Percentiles rank a stretch among this genome's conserved stretches.
phyloP scores from a whole-genome alignment of 2,888 invertebrate species.

The Syrphus vitripennis region DNA sequence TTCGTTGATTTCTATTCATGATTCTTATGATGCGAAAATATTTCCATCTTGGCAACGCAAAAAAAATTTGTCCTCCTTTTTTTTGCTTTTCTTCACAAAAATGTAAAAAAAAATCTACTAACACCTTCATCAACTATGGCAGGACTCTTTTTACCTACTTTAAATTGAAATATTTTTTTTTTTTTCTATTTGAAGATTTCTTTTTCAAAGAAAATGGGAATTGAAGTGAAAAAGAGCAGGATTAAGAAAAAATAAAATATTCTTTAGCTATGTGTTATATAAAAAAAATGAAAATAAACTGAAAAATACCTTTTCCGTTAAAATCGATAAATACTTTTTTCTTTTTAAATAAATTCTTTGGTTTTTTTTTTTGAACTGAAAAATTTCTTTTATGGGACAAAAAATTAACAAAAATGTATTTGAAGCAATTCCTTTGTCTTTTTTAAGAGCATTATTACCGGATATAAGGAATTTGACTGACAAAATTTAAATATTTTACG shows the following conservation, averaged over 20 bases:
- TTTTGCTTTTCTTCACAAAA: no score
- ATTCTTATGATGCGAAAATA: constrained; percentile 23
- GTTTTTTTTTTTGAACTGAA: no score
- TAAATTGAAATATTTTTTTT: constrained; percentile 46
- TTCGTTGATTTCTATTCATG: constrained; percentile 37
- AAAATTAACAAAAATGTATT: not conserved
- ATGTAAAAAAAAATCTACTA: not conserved
- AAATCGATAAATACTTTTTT: not conserved
- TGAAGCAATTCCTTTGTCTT: not conserved
- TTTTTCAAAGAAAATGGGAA: constrained; percentile 4
- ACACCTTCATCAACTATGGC: constrained; percentile 13
- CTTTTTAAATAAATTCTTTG: not conserved
- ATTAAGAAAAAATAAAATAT: not conserved
- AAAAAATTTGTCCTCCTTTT: not conserved
- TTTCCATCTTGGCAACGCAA: not conserved
- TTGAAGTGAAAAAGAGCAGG: not conserved
- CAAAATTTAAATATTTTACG: not conserved
- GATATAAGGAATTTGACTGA: not conserved
- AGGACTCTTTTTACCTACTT: constrained; percentile 19
- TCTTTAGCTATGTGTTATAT: not conserved
- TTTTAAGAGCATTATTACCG: not conserved
- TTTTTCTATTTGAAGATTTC: constrained; percentile 49
- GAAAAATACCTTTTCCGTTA: not conserved
- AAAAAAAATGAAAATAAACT: not conserved
- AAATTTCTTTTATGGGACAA: not conserved